Conservation (phyloP, 2,888 invertebrate genomes). For the Heteromurus nitidus region DNA sequence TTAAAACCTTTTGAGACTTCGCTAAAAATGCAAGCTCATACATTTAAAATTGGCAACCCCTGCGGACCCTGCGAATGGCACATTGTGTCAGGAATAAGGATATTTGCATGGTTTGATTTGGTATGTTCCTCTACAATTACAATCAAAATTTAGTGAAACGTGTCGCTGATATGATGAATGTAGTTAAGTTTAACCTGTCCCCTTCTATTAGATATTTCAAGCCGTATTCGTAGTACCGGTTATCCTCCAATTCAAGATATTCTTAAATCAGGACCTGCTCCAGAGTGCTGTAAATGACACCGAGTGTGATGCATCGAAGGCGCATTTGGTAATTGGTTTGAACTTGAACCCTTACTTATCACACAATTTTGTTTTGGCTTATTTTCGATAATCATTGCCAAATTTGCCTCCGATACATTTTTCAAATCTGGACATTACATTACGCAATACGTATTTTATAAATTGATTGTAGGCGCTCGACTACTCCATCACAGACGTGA, state of each 20-base stretch:
- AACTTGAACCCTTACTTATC: too few species aligned
- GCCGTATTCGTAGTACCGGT: constrained; percentile 39
- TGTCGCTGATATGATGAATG: too few species aligned
- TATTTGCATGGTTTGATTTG: constrained; percentile 49
- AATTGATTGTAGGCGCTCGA: too few species aligned
- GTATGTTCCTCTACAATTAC: constrained; percentile 10
- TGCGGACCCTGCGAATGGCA: constrained; percentile 57
- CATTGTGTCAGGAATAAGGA: constrained; percentile 15
- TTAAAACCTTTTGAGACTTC: too few species aligned
- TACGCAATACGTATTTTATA: too few species aligned
- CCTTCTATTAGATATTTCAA: constrained; percentile 39
- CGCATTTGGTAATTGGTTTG: constrained; percentile 11
- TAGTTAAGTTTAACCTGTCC: too few species aligned
- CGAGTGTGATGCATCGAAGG: background rate
- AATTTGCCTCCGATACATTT: background rate
- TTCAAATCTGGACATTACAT: background rate
- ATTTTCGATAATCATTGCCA: background rate
- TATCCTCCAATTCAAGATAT: constrained; percentile 17
- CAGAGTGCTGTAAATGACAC: background rate
- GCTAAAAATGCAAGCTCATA: constrained; percentile 17
- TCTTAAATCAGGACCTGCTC: background rate
- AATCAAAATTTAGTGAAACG: too few species aligned
- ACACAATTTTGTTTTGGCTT: background rate
- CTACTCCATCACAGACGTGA: constrained; percentile 22
- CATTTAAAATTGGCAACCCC: constrained; percentile 39